Evolutionary conservation across 2,888 invertebrate species (phyloP), one percentile per base, ranked within the genome.

Genomic region (Eumerus sabulonum): DNA sequence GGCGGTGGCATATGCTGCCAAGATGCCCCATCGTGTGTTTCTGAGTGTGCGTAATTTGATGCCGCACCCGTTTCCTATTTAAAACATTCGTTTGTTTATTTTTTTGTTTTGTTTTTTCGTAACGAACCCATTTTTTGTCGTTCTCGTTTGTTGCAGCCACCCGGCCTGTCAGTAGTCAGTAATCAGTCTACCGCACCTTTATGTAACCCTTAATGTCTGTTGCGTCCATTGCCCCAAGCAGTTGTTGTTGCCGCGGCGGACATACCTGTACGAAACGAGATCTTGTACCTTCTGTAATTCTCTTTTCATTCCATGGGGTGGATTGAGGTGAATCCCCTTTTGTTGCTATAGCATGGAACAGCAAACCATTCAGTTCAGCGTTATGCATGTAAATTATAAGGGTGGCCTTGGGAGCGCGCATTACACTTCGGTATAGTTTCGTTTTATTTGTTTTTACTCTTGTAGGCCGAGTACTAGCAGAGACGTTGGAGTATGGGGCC

Each of bases 371-470:
- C 57, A 38, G n/a, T 53, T 79, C 40, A 50, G 68, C 64, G n/a
- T n/a, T 79, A 79, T 79, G 79, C 74, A 79, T 79, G 79, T 57
- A 79, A 70, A 79, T 56, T 74, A 60, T 47, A 14, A 71, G 74
- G 64, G 64, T 44, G 64, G 68, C 74, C 79, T 73, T 74, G 68
- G 70, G 60, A 74, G 42, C 74, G 74, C 64, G 35, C 70, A 59
- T 70, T 73, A 79, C 74, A 73, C 79, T 68, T 70, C 60, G 60
- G 64, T 64, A 64, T 66, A 27, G 68, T 70, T 40, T 11, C 60
- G 54, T 74, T 77, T 79, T 48, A 50, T 74, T 45, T 67, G 66
- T 48, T 48, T 74, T 45, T 67, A 66, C 53, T 48, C 7, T 27
- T 2, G 2, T 27, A 27, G 27, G 27, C 7, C 27, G 27, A 2